Percentiles rank a stretch among this genome's conserved stretches.
Evolutionary conservation across 2,797 vertebrate genomes (phyloP).

Genomic region (Alosa sapidissima): DNA sequence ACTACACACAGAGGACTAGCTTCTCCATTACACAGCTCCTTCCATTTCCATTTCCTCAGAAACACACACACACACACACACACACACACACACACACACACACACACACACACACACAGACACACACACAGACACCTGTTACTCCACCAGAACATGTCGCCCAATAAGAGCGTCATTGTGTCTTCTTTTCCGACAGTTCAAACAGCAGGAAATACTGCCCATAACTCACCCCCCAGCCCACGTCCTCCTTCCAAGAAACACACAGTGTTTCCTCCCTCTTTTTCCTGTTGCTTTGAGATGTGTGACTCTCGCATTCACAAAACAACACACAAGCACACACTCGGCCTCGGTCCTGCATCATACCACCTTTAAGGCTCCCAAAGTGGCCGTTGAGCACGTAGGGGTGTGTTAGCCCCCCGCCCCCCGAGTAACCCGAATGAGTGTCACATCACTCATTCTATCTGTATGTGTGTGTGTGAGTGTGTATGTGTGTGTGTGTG

Average conservation of each 20-base stretch:
- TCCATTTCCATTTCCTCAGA: constrained; percentile 7
- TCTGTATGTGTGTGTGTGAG: too few relatives aligned
- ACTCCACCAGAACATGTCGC: neutral
- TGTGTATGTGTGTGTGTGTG: neutral
- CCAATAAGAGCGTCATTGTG: constrained; percentile 3
- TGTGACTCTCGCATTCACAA: neutral
- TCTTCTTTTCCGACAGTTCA: neutral
- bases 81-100: constrained; percentile 15
- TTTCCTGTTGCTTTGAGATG: neutral
- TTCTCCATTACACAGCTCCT: neutral
- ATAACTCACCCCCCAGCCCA: neutral
- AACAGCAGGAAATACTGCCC: neutral
- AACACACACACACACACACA: constrained; percentile 8
- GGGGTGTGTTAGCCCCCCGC: too few relatives aligned
- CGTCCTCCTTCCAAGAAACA: neutral
- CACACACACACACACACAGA: constrained; percentile 13
- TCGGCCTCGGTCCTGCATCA: neutral
- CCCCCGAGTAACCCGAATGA: too few relatives aligned
- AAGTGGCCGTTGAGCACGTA: too few relatives aligned
- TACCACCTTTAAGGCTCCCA: neutral
- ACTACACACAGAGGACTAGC: neutral
- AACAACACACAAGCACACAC: neutral
- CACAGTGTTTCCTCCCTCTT: neutral
- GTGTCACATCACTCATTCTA: too few relatives aligned
- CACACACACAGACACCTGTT: constrained; percentile 11